A percentile compares a stretch with the other conserved stretches of the same genome.
phyloP scores from a whole-genome alignment of 2,888 invertebrate genomes.

The Athalia cordata region DNA sequence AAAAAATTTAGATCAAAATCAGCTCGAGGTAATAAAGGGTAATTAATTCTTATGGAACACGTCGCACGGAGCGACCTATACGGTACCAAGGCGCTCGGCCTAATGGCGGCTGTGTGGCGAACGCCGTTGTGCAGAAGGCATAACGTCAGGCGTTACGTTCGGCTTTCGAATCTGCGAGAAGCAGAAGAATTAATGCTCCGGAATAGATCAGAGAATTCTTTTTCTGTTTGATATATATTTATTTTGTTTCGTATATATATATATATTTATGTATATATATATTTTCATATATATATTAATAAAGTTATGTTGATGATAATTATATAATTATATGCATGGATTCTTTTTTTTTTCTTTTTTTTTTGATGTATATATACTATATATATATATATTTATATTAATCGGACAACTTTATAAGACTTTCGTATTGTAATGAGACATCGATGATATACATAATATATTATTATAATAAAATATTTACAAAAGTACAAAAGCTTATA shows the following conservation, averaged over 20 bases:
- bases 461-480: constrained; percentile 63
- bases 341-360: constrained; percentile 1
- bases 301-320: constrained; percentile 17
- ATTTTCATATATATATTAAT: constrained; percentile 42
- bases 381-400: constrained; percentile 3
- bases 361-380: constrained; percentile 43
- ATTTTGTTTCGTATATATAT: constrained; percentile 57
- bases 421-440: constrained; percentile 31
- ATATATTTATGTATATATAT: constrained; percentile 53
- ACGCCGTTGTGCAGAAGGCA: no score
- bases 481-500: constrained; percentile 72
- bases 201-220: background rate
- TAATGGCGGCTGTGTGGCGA: no score
- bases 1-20: no score
- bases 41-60: no score
- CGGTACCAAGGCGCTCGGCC: no score
- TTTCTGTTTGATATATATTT: constrained; percentile 44
- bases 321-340: constrained; percentile 4
- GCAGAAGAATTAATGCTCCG: background rate
- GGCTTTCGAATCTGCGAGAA: background rate
- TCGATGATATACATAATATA: constrained; percentile 31
- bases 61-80: no score
- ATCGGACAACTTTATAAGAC: background rate
- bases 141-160: no score
- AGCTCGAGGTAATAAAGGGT: no score